phyloP scores from a whole-genome alignment of 2,113 vertebrate species.

The Sylvietta virens region DNA sequence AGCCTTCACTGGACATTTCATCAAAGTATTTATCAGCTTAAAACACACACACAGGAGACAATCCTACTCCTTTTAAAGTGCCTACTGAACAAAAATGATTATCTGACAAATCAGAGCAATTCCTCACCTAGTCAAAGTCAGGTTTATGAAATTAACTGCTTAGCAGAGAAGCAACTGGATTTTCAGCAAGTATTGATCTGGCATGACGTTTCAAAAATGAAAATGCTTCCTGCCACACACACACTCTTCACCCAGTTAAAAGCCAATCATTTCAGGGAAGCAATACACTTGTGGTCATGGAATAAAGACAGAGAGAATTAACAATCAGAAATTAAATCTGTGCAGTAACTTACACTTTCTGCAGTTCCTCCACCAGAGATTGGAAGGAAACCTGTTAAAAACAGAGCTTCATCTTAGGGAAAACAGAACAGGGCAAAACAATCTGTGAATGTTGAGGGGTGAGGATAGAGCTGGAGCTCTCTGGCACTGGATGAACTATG shows the following conservation, averaged over 20 bases:
- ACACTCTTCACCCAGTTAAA: background rate
- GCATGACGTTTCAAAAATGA: background rate
- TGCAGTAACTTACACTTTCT: constrained; percentile 82
- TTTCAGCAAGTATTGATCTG: background rate
- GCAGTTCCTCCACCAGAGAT: constrained; percentile 82
- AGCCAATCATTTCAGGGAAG: background rate
- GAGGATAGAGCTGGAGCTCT: background rate
- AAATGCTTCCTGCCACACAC: background rate
- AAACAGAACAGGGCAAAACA: background rate
- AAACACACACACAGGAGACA: background rate
- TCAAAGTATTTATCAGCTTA: background rate
- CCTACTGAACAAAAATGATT: background rate
- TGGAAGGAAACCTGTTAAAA: constrained; percentile 80
- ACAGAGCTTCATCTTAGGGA: background rate
- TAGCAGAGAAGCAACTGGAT: background rate
- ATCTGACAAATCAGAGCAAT: background rate
- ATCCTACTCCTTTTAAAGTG: background rate
- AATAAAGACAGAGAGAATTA: background rate
- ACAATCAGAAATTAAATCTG: background rate
- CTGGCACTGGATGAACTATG: background rate
- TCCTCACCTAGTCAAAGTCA: background rate
- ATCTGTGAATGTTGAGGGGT: background rate
- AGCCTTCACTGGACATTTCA: background rate
- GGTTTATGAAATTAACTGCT: background rate
- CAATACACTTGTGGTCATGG: background rate